Conservation (phyloP, 2,113 vertebrate species). For the Eulemur rufifrons region DNA sequence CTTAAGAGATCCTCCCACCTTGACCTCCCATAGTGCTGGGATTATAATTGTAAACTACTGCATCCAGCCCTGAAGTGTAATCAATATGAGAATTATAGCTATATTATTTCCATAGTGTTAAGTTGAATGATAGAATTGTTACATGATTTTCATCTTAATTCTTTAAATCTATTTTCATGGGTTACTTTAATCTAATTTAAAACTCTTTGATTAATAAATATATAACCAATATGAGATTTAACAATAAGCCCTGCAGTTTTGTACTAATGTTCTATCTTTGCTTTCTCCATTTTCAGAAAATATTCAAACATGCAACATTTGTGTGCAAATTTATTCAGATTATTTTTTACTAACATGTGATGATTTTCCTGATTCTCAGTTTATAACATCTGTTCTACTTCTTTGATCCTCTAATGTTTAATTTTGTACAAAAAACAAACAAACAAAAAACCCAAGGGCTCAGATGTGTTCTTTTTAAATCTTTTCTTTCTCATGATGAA, state of each 20-base stretch:
- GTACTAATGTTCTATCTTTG: not conserved
- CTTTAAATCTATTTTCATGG: not conserved
- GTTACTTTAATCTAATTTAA: constrained; percentile 14
- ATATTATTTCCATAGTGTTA: not conserved
- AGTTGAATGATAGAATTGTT: not conserved
- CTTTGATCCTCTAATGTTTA: not conserved
- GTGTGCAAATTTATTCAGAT: not conserved
- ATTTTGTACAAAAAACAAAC: not conserved
- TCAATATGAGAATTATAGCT: not conserved
- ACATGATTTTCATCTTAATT: not conserved
- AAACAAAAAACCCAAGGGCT: not conserved
- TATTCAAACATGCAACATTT: not conserved
- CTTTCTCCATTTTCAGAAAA: constrained; percentile 25
- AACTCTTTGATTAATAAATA: not conserved
- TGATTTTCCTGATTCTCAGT: not conserved
- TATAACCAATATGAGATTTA: not conserved
- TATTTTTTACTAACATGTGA: not conserved
- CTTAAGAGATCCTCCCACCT: no score
- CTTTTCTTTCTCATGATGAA: not conserved
- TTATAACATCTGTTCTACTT: not conserved
- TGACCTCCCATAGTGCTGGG: no score
- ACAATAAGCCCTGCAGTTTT: not conserved
- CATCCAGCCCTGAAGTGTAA: not conserved
- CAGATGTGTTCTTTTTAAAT: not conserved
- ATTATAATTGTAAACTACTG: no score